Percentiles rank a stretch among this genome's conserved stretches.
Evolutionary conservation across 2,888 invertebrate species (phyloP).

Genomic region (Drosophila fungiperda): DNA sequence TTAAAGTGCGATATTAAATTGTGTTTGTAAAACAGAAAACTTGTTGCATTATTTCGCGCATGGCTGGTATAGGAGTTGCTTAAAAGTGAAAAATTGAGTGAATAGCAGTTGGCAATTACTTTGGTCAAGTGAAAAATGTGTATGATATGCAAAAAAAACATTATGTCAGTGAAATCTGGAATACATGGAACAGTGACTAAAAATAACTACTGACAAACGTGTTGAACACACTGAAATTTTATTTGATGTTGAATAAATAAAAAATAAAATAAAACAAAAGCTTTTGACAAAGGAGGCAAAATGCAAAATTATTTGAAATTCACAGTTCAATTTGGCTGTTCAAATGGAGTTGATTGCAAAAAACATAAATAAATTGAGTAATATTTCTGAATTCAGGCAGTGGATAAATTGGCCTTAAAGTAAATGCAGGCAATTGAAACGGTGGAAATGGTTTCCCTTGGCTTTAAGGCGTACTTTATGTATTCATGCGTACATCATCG

Average conservation of each 20-base stretch:
- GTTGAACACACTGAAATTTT: slow-evolving; percentile 17
- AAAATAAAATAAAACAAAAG: neutral
- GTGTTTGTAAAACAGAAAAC: neutral
- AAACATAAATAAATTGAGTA: neutral
- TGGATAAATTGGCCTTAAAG: slow-evolving; percentile 3
- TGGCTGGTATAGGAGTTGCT: slow-evolving; percentile 24
- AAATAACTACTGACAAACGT: slow-evolving; percentile 26
- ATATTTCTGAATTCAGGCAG: slow-evolving; percentile 3
- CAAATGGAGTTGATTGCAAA: slow-evolving; percentile 6
- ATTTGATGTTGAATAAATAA: slow-evolving; percentile 18
- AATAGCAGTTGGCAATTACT: slow-evolving; percentile 15
- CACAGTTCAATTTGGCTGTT: slow-evolving; percentile 3
- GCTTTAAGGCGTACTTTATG: slow-evolving; percentile 4
- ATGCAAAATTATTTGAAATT: slow-evolving; percentile 13
- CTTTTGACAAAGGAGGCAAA: neutral
- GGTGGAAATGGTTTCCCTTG: neutral
- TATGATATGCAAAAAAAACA: slow-evolving; percentile 4
- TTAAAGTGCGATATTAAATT: neutral
- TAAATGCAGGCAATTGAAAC: slow-evolving; percentile 11
- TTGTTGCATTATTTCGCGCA: slow-evolving; percentile 53
- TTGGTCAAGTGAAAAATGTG: slow-evolving; percentile 12
- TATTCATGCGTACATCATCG: neutral
- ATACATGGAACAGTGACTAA: neutral
- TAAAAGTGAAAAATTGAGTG: neutral
- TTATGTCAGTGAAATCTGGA: neutral